Conservation (phyloP, 2,113 vertebrate species). For the Colistium nudipinnis region DNA sequence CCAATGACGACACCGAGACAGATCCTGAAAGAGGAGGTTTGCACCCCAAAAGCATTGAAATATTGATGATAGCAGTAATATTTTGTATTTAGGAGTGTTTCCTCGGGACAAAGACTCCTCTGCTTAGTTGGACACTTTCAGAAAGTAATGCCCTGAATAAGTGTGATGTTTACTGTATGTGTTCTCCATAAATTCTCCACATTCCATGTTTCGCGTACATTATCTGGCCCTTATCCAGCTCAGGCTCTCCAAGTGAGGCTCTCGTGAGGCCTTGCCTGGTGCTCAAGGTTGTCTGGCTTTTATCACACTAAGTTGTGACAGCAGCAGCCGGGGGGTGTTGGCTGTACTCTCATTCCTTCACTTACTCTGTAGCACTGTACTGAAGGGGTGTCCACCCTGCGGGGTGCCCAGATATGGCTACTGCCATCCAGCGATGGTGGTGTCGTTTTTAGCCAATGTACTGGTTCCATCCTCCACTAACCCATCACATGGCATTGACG, state of each 20-base stretch:
- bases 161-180: constrained; percentile 1
- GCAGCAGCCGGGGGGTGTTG: constrained; percentile 7
- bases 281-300: constrained; percentile 46
- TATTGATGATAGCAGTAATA: background rate
- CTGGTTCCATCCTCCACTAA: too few species aligned
- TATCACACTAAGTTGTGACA: constrained; percentile 41
- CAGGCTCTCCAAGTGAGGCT: constrained; percentile 20
- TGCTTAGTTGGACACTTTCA: background rate
- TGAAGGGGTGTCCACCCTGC: background rate
- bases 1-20: constrained; percentile 32
- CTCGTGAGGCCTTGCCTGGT: constrained; percentile 40
- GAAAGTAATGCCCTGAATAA: constrained; percentile 6
- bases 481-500: too few species aligned
- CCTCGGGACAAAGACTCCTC: background rate
- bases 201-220: constrained; percentile 27
- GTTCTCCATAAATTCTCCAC: constrained; percentile 17
- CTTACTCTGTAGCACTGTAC: background rate
- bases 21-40: constrained; percentile 61
- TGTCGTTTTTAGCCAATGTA: too few species aligned
- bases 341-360: constrained; percentile 3
- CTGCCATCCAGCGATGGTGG: too few species aligned
- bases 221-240: constrained; percentile 27
- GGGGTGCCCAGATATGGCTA: too few species aligned
- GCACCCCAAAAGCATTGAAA: constrained; percentile 23
- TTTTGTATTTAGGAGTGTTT: background rate